Evolutionary conservation across 2,113 vertebrate species (phyloP).

Genomic region (Passer domesticus): DNA sequence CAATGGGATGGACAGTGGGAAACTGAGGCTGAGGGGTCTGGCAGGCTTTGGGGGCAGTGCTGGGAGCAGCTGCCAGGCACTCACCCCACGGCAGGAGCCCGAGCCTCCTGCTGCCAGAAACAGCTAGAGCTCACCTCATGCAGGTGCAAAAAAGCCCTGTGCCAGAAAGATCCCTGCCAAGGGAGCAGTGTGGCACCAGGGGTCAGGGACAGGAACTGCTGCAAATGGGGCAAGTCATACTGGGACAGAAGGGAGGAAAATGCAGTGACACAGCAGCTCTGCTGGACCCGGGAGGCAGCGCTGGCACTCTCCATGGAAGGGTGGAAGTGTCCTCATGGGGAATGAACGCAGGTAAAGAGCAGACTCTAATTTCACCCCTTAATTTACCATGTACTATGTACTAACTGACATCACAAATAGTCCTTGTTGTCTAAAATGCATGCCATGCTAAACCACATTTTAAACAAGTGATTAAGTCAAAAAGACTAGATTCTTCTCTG

Average conservation of each 20-base stretch:
- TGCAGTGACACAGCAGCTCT: background rate
- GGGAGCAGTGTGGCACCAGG: fast-evolving
- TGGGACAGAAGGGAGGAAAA: background rate
- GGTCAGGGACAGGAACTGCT: background rate
- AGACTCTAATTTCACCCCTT: background rate
- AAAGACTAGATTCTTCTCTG: background rate
- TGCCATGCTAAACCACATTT: background rate
- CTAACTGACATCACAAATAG: background rate
- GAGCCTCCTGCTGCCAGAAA: background rate
- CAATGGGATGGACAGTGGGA: background rate
- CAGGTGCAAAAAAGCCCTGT: fast-evolving
- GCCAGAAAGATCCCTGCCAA: background rate
- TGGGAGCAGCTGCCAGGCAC: background rate
- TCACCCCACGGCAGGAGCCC: fast-evolving
- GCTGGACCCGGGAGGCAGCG: background rate
- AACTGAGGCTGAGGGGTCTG: background rate
- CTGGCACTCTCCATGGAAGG: background rate
- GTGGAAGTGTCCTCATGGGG: background rate
- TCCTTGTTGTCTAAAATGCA: background rate
- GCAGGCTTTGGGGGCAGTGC: background rate
- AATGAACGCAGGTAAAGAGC: background rate
- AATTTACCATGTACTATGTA: background rate
- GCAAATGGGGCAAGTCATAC: fast-evolving
- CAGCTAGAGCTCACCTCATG: background rate
- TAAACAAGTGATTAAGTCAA: background rate